These are phyloP conservation scores for Chauna torquata DNA, from an alignment of 2,113 vertebrate species.

Conservation along the genomic window DNA sequence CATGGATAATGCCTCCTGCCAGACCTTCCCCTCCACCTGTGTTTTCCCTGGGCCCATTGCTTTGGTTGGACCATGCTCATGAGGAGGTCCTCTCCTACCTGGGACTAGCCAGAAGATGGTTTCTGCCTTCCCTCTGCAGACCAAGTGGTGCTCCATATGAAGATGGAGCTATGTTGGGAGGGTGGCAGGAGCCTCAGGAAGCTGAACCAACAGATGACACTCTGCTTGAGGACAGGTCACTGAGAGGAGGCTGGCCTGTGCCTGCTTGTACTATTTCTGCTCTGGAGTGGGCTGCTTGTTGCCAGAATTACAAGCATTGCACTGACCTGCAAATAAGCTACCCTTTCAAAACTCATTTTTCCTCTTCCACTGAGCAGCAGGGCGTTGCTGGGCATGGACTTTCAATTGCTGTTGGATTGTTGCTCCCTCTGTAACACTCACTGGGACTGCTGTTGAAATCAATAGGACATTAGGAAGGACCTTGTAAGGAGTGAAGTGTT, in stretches of 20 bases:
- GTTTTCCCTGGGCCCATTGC: accelerated
- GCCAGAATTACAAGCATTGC: background rate
- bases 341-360: background rate
- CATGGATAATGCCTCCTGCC: background rate
- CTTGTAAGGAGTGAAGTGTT: background rate
- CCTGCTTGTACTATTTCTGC: background rate
- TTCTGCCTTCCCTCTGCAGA: background rate
- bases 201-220: background rate
- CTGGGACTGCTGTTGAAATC: background rate
- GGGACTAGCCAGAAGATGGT: background rate
- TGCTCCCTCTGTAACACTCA: background rate
- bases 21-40: accelerated
- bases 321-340: background rate
- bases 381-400: accelerated
- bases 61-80: background rate
- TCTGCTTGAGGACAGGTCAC: background rate
- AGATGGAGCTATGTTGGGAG: accelerated
- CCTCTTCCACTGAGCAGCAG: background rate
- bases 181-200: background rate
- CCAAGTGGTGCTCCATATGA: background rate
- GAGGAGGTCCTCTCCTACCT: background rate
- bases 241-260: background rate
- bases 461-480: background rate
- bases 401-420: background rate
- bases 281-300: background rate